Evolutionary conservation across 2,888 invertebrate species (phyloP).

Genomic region (Rugalucina vietnamica): DNA sequence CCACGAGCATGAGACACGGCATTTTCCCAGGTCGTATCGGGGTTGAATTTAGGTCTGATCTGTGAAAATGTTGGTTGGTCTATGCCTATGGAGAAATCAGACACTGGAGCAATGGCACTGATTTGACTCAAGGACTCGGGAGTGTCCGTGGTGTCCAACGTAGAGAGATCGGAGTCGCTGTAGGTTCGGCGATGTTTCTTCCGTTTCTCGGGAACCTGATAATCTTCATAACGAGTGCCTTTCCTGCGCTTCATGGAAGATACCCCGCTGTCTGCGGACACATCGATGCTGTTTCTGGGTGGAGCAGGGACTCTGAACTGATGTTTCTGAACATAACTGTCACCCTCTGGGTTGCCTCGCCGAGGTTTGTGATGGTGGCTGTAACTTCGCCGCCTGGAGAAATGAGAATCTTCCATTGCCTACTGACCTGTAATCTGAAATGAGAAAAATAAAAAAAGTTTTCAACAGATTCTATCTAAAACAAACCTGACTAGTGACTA

Average conservation of each 20-base stretch:
- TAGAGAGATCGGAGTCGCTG: slow-evolving; percentile 64
- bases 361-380: slow-evolving; percentile 55
- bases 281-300: slow-evolving; percentile 57
- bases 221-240: slow-evolving; percentile 38
- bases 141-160: slow-evolving; percentile 69
- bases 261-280: slow-evolving; percentile 51
- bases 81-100: slow-evolving; percentile 67
- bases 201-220: background rate
- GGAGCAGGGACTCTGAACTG: slow-evolving; percentile 58
- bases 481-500: too few species aligned
- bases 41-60: slow-evolving; percentile 49
- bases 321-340: slow-evolving; percentile 69
- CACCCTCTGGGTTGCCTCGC: slow-evolving; percentile 75
- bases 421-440: background rate
- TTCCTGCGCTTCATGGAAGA: slow-evolving; percentile 58
- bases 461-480: too few species aligned
- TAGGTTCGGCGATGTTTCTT: slow-evolving; percentile 40
- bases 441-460: too few species aligned
- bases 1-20: slow-evolving; percentile 78
- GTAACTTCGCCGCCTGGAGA: slow-evolving; percentile 38
- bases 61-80: slow-evolving; percentile 64
- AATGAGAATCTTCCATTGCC: background rate
- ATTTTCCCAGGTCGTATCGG: slow-evolving; percentile 76
- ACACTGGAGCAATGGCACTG: slow-evolving; percentile 75
- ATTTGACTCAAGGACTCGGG: slow-evolving; percentile 78